A percentile compares a stretch with the other conserved stretches of the same genome.
Conservation (phyloP, 1,140 invertebrate genomes). For the Solenopsis fugax region DNA sequence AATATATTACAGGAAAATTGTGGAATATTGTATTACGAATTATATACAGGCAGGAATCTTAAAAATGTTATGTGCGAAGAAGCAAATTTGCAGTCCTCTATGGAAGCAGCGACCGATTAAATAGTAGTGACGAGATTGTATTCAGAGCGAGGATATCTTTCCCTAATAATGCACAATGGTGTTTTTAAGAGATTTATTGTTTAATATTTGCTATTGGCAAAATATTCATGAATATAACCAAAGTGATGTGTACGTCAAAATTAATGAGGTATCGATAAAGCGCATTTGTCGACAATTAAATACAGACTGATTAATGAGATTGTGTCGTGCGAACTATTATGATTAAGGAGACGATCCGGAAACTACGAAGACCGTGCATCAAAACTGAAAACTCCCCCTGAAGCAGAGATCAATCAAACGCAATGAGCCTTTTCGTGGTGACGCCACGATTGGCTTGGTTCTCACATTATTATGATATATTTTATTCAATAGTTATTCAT, state of each 20-base stretch:
- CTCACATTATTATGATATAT: conserved; percentile 39
- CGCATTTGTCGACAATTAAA: conserved; percentile 16
- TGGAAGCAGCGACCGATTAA: conserved; percentile 16
- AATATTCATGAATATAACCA: background rate
- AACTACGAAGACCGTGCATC: background rate
- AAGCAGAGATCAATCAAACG: conserved; percentile 39
- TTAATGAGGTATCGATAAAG: conserved; percentile 16
- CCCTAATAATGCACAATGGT: conserved; percentile 26
- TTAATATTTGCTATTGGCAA: conserved; percentile 28
- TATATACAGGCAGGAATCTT: background rate
- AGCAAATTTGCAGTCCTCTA: conserved; percentile 1
- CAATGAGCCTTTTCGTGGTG: background rate
- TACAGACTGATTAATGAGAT: conserved; percentile 19
- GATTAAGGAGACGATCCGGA: conserved; percentile 1
- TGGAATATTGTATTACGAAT: background rate
- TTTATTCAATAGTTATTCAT: conserved; percentile 41
- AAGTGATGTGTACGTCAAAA: conserved; percentile 18
- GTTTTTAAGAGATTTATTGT: conserved; percentile 10
- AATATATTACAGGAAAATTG: background rate
- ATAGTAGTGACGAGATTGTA: conserved; percentile 16
- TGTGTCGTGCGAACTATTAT: conserved; percentile 13
- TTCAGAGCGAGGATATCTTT: conserved; percentile 19
- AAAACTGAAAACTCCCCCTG: conserved; percentile 11
- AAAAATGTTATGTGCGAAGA: background rate
- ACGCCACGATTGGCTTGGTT: conserved; percentile 37